Evolutionary conservation across 2,888 invertebrate species (phyloP), one percentile per base, ranked within the genome.

Genomic region (Patella caerulea): DNA sequence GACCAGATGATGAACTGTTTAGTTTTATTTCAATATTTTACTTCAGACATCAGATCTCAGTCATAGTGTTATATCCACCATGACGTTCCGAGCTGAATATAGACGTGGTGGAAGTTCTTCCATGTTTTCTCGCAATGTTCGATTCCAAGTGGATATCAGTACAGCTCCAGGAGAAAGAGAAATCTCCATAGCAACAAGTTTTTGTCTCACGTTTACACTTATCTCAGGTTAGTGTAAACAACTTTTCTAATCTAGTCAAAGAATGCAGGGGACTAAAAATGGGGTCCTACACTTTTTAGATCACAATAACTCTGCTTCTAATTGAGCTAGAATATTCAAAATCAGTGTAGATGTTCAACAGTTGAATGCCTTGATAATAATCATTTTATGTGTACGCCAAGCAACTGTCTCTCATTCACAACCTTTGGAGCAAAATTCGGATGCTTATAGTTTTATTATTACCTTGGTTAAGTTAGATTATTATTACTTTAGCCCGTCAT

Each of bases 31-130:
- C 7, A 45, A 45, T 45, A 9, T 45, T 45, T 45, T 45, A 9
- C 77, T 83, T n/a, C 86, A 92, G 91, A 92, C 91, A 19, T 90
- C 92, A 53, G 92, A 92, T 83, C 84, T 92, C 71, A 90, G 89
- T 80, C 99, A 99, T 93, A 98, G 97, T 89, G 99, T 99, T n/a
- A 95, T 97, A 54, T 98, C 98, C 82, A 98, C 99, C 73, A 98
- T 98, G 94, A 98, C 98, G 59, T 99, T 99, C 93, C 94, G 97
- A 76, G 98, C 99, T 79, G 99, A 99, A 92, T 99, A 99, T 93
- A 97, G 98, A 91, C 93, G 99, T 73, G 91, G 92, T 9, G 92
- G 92, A n/a, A 97, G 97, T 76, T 96, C 97, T 34, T 97, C 97
- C 81, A 97, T 98, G 96, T 98, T 98, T 92, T 97, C 98, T 89